phyloP scores from a whole-genome alignment of 37 sponge, comb jelly and placozoan species.

The Beroe ovata region DNA sequence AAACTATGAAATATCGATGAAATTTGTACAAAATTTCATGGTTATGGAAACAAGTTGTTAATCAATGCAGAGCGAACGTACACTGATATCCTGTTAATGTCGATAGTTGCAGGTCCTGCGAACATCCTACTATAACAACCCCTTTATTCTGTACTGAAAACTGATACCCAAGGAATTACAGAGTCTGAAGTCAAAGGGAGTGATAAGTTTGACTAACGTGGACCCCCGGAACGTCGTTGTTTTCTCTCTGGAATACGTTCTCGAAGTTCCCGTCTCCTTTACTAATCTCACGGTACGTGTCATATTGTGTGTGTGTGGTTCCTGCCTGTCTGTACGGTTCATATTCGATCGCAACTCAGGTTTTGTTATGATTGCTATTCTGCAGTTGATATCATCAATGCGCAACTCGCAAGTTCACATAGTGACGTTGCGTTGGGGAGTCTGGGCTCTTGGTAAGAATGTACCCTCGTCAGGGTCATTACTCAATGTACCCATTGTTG shows the following conservation, averaged over 20 bases:
- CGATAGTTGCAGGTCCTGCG: not conserved
- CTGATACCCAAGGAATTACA: conserved; percentile 45
- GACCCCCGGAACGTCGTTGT: conserved; percentile 24
- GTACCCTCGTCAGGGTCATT: conserved; percentile 5
- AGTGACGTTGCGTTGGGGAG: conserved; percentile 7
- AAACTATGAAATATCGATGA: no score
- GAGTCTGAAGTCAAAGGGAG: conserved; percentile 44
- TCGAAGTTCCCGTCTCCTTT: conserved; percentile 48
- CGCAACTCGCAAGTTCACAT: conserved; percentile 47
- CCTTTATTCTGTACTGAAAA: not conserved
- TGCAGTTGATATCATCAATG: conserved; percentile 60
- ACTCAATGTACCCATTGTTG: conserved; percentile 5
- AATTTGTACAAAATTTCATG: no score
- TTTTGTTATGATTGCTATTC: no score
- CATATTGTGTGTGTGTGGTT: no score
- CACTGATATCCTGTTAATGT: not conserved
- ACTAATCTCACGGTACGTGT: conserved; percentile 9
- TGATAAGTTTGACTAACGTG: conserved; percentile 43
- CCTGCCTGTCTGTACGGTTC: no score
- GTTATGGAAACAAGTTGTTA: no score
- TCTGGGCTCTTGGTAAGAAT: conserved; percentile 1
- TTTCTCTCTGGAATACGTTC: conserved; percentile 51
- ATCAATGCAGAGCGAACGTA: no score
- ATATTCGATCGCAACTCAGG: not conserved
- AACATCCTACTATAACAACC: not conserved